Evolutionary conservation across 37 sponge, comb jelly and placozoan species (phyloP), one percentile per base, ranked within the genome.

Genomic region (Dysidea cf. avara): DNA sequence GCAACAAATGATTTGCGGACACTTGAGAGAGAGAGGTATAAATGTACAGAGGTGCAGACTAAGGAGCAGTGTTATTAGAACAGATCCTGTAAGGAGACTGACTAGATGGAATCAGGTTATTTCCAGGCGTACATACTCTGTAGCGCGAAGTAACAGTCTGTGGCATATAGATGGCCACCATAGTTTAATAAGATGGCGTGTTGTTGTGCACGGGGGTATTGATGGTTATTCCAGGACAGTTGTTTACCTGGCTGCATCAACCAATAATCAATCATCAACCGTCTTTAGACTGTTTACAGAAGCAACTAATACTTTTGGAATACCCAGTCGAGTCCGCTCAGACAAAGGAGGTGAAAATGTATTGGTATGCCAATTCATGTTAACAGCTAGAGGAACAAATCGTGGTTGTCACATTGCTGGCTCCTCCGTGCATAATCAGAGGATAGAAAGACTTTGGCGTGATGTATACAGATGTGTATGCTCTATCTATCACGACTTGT

Each of bases 131-230:
- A 33, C 80, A 20, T 78, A 78, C 61, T 69, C 69, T 47, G 79
- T 78, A 46, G 50, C 59, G 32, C 36, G 61, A 5, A 47, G 61
- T 21, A 79, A 79, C 25, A 48, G 50, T 31, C 53, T 79, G 25
- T 79, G 80, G 80, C 80, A 69, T 51, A 69, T 79, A 49, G 80
- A 79, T 61, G 80, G 70, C 21, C 71, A 69, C 35, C 69, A 78
- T 58, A 78, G 79, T 49, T 50, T 78, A 11, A 59, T 78, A 49
- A 28, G 69, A 0, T 78, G 79, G 79, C 30, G 60, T 43, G 36
- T 79, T 40, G 70, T 69, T 29, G 31, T 79, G 24, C 80, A 79
- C 46, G 62, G 80, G 2, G 49, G 80, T 28, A 79, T 69, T 29
- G 80, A 79, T 79, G 71, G 80, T 1, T 79, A 35, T 50, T 79